Evolutionary conservation across 2,888 invertebrate genomes (phyloP), one percentile per base, ranked within the genome.

Genomic region (Tupiocoris notatus): DNA sequence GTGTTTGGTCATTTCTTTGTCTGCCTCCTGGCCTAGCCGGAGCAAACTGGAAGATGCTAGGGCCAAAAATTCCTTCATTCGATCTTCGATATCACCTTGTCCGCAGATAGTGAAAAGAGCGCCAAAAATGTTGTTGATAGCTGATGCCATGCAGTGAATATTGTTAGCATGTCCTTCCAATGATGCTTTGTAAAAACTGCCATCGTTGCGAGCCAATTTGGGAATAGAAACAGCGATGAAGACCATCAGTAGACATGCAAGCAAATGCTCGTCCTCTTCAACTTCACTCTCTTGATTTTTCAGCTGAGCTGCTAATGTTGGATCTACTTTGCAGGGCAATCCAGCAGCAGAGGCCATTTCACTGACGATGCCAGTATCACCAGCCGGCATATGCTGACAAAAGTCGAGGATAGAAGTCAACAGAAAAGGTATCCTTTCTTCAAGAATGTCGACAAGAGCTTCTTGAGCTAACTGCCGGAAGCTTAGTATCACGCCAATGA

Each of bases 321-420:
- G 96, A 84, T 99, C 99, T 0, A 99, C 95, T 85, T 94, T 94
- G 83, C 97, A 96, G 0, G 91, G 87, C 77, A 98, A 86, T 0
- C 99, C 99, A 17, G 97, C 96, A 0, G 98, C 96, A 0, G 97
- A 94, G 1, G 97, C 96, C 95, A 99, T 95, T 85, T 99, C 99
- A 78, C 93, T 94, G 76, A 98, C 96, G 54, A 96, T 77, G 70
- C 77, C 84, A 1, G 94, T 93, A 85, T 96, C 96, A 0, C 94
- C 94, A 78, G 92, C 91, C 0, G 96, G 95, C 80, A 95, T 87
- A 84, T 96, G 95, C 82, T 96, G 95, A 82, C 95, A 90, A 81
- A 98, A 96, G 85, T 98, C 98, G 82, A 93, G 88, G 58, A 99
- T 93, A 0, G 98, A 98, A 82, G 96, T 94, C 77, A 98, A 88